Base-by-base conservation (phyloP, 2,113 vertebrate genomes). In the Ammospiza nelsoni region DNA sequence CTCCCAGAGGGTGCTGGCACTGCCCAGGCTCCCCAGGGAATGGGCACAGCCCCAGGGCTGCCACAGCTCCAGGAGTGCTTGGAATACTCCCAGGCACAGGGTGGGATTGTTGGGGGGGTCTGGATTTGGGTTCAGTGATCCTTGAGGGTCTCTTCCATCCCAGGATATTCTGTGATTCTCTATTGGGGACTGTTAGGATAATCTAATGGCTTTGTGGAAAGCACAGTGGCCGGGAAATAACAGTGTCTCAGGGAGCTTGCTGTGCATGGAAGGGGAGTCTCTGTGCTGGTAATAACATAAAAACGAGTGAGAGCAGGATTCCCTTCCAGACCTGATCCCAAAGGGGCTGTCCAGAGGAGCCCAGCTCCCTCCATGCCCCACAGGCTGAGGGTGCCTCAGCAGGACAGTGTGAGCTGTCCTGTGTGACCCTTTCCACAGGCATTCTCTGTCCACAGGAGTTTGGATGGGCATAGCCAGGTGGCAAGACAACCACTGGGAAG, bases 71-170 rank as follows among this genome's bases (percentile, higher is more conserved):
- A 55, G 62, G 8, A 41, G n/a, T 0, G 2, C 33, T 76, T 55
- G 35, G 55, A 41, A 0, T 0, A 0, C 12, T 33, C 18, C 0
- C 35, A 4, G 55, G 31, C 3, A 8, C 44, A 49, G 13, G 1
- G 17, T 41, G 71, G 62, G 24, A 15, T 61, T 68, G 16, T 2
- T 68, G 39, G 46, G 15, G 25, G 28, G 9, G 37, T 10, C 39
- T 5, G 44, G 23, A 20, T 2, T 52, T 39, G 39, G n/a, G 18
- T 11, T 46, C 4, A 11, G 11, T 33, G 44, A 54, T 68, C 37
- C 27, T 16, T 55, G 65, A 9, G 48, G 13, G 24, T n/a, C 20
- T 44, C 11, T 76, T 75, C 62, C 39, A 82, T 3, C 11, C 3
- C 39, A 41, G 71, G 29, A 68, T 48, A 7, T 55, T 6, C 21